A percentile compares a stretch with the other conserved stretches of the same genome.
Conservation (phyloP, 2,797 vertebrate genomes). For the Anguilla anguilla region DNA sequence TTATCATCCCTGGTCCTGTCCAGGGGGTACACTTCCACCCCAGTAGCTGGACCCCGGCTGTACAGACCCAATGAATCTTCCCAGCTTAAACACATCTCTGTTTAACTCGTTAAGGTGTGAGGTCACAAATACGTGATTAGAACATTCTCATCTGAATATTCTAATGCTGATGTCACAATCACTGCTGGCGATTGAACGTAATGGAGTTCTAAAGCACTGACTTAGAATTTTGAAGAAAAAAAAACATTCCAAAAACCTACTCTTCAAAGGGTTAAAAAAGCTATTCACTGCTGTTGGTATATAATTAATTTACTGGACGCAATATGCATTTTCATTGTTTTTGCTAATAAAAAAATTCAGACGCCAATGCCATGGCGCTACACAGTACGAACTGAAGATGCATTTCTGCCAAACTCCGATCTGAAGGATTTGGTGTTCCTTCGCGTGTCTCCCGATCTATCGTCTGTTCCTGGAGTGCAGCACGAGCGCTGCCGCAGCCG, state of each 20-base stretch:
- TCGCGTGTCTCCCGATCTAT: not conserved
- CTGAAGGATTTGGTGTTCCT: constrained; percentile 26
- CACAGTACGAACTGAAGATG: not conserved
- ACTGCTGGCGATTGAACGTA: too few species aligned
- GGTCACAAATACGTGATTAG: too few species aligned
- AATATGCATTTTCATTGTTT: not conserved
- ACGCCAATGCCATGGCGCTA: not conserved
- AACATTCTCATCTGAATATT: too few species aligned
- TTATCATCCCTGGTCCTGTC: not conserved
- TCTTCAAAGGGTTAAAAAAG: not conserved
- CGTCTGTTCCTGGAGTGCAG: not conserved
- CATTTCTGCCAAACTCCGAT: not conserved
- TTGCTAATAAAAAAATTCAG: not conserved
- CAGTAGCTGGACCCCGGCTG: not conserved
- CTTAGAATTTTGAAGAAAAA: too few species aligned
- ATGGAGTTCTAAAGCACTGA: too few species aligned
- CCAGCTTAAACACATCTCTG: not conserved
- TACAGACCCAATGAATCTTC: not conserved
- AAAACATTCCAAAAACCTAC: not conserved
- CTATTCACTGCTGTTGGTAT: not conserved
- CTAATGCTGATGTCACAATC: too few species aligned
- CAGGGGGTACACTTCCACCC: not conserved
- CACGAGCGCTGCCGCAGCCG: not conserved
- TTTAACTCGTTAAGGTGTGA: too few species aligned
- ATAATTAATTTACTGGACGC: not conserved